Conservation (phyloP, 2,113 vertebrate genomes). For the Myocastor coypus region DNA sequence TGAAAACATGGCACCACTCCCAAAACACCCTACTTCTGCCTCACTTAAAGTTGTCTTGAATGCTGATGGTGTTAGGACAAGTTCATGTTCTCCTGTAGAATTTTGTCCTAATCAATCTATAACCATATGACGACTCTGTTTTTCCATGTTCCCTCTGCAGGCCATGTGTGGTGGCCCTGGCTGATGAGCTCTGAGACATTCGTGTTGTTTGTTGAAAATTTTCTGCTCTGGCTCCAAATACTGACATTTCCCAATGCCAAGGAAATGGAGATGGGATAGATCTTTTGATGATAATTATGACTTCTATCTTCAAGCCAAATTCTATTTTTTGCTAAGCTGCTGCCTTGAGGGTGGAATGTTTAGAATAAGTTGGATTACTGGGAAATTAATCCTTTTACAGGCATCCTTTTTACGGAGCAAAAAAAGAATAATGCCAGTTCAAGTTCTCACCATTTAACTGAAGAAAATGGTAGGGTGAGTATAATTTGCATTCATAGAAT, state of each 20-base stretch:
- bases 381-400: slow-evolving; percentile 75
- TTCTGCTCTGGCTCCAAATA: slow-evolving; percentile 22
- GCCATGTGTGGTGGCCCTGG: background rate
- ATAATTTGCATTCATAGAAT: slow-evolving; percentile 75
- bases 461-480: slow-evolving; percentile 61
- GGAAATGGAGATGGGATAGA: slow-evolving; percentile 12
- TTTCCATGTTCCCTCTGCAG: background rate
- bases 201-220: background rate
- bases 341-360: slow-evolving; percentile 79
- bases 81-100: background rate
- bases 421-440: slow-evolving; percentile 71
- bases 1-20: background rate
- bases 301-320: slow-evolving; percentile 57
- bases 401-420: slow-evolving; percentile 54
- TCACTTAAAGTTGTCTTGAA: background rate
- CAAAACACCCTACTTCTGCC: background rate
- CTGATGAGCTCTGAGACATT: background rate
- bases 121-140: background rate
- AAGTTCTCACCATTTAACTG: slow-evolving; percentile 67
- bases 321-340: slow-evolving; percentile 68
- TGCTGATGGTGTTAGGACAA: background rate
- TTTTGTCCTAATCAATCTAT: background rate
- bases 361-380: slow-evolving; percentile 74
- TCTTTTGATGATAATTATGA: slow-evolving; percentile 66
- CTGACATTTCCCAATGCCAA: background rate